Evolutionary conservation across 2,797 vertebrate genomes (phyloP).

Genomic region (Tokudaia tokunoshimensis): DNA sequence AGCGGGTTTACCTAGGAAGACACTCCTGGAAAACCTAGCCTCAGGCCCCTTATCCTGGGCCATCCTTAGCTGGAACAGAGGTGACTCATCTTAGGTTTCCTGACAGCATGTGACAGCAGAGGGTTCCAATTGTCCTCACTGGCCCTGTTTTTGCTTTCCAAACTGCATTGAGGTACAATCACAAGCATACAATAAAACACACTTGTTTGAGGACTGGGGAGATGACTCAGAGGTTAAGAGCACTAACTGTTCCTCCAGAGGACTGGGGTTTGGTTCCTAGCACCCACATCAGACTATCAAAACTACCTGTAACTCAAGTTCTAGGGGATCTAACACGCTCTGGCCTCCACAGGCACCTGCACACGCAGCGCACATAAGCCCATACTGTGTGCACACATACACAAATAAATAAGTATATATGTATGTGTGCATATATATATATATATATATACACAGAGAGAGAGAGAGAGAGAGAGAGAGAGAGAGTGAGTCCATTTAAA

Average conservation of each 20-base stretch:
- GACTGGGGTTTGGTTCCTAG: not conserved
- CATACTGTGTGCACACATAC: not conserved
- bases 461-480: too few relatives aligned
- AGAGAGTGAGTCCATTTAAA: too few relatives aligned
- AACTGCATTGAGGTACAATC: not conserved
- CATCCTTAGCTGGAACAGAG: not conserved
- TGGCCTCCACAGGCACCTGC: not conserved
- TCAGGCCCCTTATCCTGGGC: not conserved
- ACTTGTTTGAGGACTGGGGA: not conserved
- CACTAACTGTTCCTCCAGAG: too few relatives aligned
- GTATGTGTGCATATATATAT: not conserved
- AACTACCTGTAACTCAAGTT: not conserved
- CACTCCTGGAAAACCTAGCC: not conserved
- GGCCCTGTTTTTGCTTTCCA: not conserved
- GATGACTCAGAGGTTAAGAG: not conserved
- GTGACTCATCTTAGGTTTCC: too few relatives aligned
- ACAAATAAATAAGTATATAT: not conserved
- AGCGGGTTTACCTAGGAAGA: not conserved
- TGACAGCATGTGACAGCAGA: fast-evolving
- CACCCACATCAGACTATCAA: not conserved
- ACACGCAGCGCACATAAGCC: not conserved
- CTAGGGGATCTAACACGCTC: too few relatives aligned
- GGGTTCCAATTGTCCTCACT: not conserved
- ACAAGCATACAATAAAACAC: not conserved
- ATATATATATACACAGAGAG: too few relatives aligned